These are phyloP conservation scores for Phyto melanocephala DNA, from an alignment of 2,888 invertebrate species.

Conservation along the genomic window DNA sequence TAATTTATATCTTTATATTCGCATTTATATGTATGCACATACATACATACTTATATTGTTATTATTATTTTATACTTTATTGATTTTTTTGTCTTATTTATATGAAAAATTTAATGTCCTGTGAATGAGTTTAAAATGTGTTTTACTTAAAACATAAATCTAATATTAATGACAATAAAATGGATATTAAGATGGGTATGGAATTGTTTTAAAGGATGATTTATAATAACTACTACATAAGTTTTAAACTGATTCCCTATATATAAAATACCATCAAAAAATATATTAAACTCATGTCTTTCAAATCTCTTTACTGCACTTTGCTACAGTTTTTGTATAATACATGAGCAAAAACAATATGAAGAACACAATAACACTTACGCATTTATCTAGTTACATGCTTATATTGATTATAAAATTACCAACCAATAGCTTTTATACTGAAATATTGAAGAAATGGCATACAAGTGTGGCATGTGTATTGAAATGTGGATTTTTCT, in stretches of 20 bases:
- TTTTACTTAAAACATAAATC: constrained; percentile 45
- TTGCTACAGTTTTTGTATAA: too few relatives aligned
- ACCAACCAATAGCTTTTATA: not conserved
- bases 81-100: constrained; percentile 13
- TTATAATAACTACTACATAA: too few relatives aligned
- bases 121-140: constrained; percentile 22
- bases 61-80: constrained; percentile 21
- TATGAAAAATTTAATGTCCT: not conserved
- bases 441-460: not conserved
- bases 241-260: too few relatives aligned
- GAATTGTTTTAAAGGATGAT: not conserved
- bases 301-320: too few relatives aligned
- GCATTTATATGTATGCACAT: not conserved
- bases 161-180: constrained; percentile 19
- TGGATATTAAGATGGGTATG: not conserved
- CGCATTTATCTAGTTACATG: too few relatives aligned
- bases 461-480: too few relatives aligned
- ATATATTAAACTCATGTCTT: too few relatives aligned
- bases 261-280: too few relatives aligned
- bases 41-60: too few relatives aligned
- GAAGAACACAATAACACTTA: too few relatives aligned
- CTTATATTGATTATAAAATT: not conserved
- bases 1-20: not conserved
- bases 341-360: too few relatives aligned
- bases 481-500: too few relatives aligned